Base-by-base conservation (phyloP, 2,888 invertebrate genomes). In the Cerceris ruficornis region DNA sequence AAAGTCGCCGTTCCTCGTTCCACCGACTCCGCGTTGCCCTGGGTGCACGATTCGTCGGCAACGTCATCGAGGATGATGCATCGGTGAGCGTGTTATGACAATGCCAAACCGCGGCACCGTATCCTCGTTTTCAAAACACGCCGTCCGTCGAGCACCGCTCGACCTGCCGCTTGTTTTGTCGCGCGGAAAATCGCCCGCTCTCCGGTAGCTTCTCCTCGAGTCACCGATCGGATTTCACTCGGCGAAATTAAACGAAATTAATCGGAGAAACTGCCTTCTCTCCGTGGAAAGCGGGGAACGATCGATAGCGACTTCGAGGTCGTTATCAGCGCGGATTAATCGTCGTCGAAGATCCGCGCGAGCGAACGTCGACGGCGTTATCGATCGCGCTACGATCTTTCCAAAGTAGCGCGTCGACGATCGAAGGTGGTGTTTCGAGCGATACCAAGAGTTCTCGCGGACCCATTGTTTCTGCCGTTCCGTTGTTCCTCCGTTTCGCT, bases 41-140 rank as follows among this genome's bases (percentile, higher is more conserved):
- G 46, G 9, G 46, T 46, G 11, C 6, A 46, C 46, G 46, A 46
- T 46, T 46, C 11, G 46, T 46, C 46, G 46, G 46, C 8, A 8
- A 46, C 46, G 8, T 11, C 9, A 11, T 46, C 11, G 46, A 46
- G 28, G 28, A 28, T 28, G 28, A 28, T 28, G 28, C 28, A 28
- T 28, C 28, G 28, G 28, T 28, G 1, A 28, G 28, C 28, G 28
- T 72, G 66, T 72, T 60, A 66, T 55, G 60, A 46, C 43, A 60
- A 60, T 72, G 28, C 13, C 11, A 7, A 11, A 67, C 66, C 54
- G n/a, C 71, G 17, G 46, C 14, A 42, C 43, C n/a, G 28, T 54
- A 50, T 60, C 41, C 60, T 17, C 11, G 54, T 54, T 54, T 54
- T 46, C 59, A 46, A 72, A 72, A 72, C 58, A 49, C 17, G n/a